Conservation (phyloP, 2,888 invertebrate species). For the Tachina grossa region DNA sequence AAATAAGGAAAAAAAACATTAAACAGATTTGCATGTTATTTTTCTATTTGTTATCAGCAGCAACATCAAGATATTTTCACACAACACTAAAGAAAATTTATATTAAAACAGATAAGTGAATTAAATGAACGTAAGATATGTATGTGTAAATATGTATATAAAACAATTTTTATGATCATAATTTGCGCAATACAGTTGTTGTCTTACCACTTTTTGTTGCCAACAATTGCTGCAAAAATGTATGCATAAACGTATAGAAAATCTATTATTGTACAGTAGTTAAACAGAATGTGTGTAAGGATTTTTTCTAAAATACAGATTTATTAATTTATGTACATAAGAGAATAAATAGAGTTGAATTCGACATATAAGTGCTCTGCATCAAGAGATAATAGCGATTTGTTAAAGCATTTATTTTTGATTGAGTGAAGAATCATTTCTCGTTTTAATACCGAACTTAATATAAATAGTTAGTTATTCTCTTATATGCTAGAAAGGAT, state of each 20-base stretch:
- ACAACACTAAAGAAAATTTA: conserved; percentile 55
- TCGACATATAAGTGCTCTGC: background rate
- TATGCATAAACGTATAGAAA: conserved; percentile 19
- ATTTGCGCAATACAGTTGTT: conserved; percentile 81
- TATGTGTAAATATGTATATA: conserved; percentile 31
- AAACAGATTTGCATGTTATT: conserved; percentile 60
- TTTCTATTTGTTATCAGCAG: conserved; percentile 52
- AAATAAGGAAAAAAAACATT: background rate
- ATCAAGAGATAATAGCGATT: background rate
- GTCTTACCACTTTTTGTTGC: conserved; percentile 75
- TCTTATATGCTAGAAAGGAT: too few species aligned
- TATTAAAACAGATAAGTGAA: conserved; percentile 33
- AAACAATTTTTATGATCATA: conserved; percentile 78
- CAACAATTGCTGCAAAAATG: conserved; percentile 26
- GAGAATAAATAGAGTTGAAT: background rate
- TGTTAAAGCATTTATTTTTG: too few species aligned
- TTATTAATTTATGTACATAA: background rate
- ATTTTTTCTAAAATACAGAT: background rate
- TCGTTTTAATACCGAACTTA: too few species aligned
- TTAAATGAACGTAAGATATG: conserved; percentile 12
- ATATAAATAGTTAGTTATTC: too few species aligned
- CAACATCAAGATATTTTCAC: conserved; percentile 54
- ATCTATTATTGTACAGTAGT: conserved; percentile 47
- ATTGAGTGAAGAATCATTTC: too few species aligned
- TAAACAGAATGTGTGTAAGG: conserved; percentile 16